Conservation (phyloP, 2,888 invertebrate genomes). For the Metellina segmentata region DNA sequence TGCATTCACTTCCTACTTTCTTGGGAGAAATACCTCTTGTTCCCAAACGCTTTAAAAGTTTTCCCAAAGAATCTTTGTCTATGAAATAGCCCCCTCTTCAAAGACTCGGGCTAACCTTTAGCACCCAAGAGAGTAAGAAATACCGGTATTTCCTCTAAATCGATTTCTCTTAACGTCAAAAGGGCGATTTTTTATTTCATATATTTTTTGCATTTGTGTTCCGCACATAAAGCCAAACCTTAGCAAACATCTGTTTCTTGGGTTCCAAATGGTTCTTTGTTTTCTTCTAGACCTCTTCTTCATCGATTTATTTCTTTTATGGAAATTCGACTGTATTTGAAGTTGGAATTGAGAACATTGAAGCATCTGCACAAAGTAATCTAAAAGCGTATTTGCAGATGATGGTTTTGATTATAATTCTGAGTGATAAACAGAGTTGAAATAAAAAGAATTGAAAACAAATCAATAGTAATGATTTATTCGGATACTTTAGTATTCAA, state of each 20-base stretch:
- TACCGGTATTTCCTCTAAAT: slow-evolving; percentile 59
- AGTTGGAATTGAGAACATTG: not conserved
- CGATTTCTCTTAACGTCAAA: slow-evolving; percentile 65
- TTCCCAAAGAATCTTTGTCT: slow-evolving; percentile 32
- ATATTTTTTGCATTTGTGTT: slow-evolving; percentile 27
- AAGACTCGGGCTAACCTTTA: slow-evolving; percentile 41
- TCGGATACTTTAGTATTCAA: too few species aligned
- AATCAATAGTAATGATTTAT: too few species aligned
- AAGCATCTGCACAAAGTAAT: not conserved
- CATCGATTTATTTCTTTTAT: slow-evolving; percentile 56
- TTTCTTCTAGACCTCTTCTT: not conserved
- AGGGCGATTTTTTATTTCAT: slow-evolving; percentile 30
- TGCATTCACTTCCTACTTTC: not conserved
- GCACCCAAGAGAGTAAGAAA: slow-evolving; percentile 50
- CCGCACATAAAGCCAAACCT: slow-evolving; percentile 53
- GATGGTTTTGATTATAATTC: not conserved
- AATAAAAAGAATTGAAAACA: too few species aligned
- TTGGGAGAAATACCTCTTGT: not conserved
- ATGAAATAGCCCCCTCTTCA: slow-evolving; percentile 26
- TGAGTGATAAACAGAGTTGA: too few species aligned
- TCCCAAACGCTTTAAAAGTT: slow-evolving; percentile 14
- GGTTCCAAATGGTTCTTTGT: slow-evolving; percentile 36
- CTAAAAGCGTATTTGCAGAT: slow-evolving; percentile 9
- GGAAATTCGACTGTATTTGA: slow-evolving; percentile 44
- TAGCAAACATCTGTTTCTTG: slow-evolving; percentile 63